These are phyloP conservation scores for Aspidiotus destructor DNA, from an alignment of 2,888 invertebrate species.

Conservation along the genomic window DNA sequence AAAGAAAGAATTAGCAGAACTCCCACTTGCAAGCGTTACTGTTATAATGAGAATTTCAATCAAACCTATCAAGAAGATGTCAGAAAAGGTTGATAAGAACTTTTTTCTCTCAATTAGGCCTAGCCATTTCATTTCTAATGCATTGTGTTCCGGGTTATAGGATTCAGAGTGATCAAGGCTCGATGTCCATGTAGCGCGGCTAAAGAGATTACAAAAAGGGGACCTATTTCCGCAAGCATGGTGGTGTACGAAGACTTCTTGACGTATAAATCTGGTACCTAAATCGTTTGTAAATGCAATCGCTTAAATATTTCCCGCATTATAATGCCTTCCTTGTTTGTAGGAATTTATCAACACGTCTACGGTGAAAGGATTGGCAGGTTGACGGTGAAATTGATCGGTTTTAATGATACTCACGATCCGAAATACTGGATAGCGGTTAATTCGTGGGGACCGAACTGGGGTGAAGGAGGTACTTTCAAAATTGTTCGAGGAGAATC, in stretches of 20 bases:
- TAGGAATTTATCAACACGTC: slow-evolving; percentile 64
- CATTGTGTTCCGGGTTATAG: not conserved
- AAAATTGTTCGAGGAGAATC: slow-evolving; percentile 22
- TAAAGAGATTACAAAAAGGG: slow-evolving; percentile 25
- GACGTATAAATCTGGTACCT: slow-evolving; percentile 34
- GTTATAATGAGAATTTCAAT: slow-evolving; percentile 6
- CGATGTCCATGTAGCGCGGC: slow-evolving; percentile 24
- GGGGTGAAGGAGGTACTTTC: slow-evolving; percentile 35
- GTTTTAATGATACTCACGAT: slow-evolving; percentile 25
- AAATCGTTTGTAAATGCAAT: not conserved
- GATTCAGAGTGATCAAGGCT: not conserved
- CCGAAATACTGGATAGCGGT: slow-evolving; percentile 33
- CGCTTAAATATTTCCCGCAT: too few species aligned
- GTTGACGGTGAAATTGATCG: slow-evolving; percentile 36
- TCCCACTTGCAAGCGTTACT: slow-evolving; percentile 1
- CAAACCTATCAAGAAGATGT: not conserved
- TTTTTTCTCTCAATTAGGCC: too few species aligned
- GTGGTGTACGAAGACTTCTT: slow-evolving; percentile 35
- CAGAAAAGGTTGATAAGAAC: not conserved
- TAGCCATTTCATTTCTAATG: too few species aligned
- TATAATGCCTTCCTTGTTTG: not conserved
- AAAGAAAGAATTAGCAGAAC: not conserved
- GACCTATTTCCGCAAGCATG: slow-evolving; percentile 33
- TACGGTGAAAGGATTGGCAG: slow-evolving; percentile 55
- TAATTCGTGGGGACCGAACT: slow-evolving; percentile 34